phyloP scores from a whole-genome alignment of 2,113 vertebrate species.

The Equus quagga region DNA sequence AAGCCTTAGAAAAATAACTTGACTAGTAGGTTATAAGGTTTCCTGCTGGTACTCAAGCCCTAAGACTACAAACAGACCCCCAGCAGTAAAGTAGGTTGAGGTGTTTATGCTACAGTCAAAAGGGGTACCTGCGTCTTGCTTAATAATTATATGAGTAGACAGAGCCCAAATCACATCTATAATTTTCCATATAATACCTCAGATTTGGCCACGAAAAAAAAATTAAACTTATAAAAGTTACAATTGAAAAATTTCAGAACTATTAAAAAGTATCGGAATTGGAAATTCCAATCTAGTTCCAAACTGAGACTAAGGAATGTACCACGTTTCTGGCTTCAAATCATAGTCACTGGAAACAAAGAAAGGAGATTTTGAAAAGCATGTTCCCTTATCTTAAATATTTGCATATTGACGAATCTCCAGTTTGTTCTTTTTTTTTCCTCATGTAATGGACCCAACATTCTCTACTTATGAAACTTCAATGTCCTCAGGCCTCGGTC shows the following conservation, averaged over 20 bases:
- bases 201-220: not conserved
- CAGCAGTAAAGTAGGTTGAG: not conserved
- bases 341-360: not conserved
- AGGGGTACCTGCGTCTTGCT: not conserved
- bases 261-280: not conserved
- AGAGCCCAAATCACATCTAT: not conserved
- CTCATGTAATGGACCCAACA: not conserved
- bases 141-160: not conserved
- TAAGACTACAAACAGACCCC: not conserved
- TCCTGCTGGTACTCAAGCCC: not conserved
- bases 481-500: not conserved
- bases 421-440: not conserved
- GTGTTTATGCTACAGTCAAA: not conserved
- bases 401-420: not conserved
- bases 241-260: not conserved
- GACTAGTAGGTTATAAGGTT: not conserved
- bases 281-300: constrained; percentile 27
- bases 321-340: not conserved
- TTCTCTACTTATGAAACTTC: not conserved
- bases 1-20: not conserved
- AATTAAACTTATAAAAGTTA: not conserved
- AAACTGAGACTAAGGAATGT: not conserved
- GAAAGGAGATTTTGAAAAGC: not conserved
- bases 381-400: not conserved
- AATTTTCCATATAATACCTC: not conserved